phyloP scores from a whole-genome alignment of 2,888 invertebrate genomes.

The Callosobruchus maculatus region DNA sequence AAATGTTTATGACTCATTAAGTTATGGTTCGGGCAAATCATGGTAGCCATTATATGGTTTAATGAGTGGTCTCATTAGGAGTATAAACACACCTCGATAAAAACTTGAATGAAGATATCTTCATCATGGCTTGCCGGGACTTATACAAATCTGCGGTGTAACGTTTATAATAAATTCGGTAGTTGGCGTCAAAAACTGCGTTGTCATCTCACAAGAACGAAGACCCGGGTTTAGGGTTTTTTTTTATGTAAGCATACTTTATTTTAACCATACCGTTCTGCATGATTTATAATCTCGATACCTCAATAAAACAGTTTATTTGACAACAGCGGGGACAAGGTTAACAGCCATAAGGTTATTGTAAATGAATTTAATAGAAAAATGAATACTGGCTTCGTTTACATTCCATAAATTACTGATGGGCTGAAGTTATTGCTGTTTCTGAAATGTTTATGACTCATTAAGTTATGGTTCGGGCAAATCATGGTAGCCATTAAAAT shows the following conservation, averaged over 20 bases:
- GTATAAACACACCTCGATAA: background rate
- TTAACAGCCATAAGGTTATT: background rate
- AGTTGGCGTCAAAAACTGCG: no score
- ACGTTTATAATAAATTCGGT: no score
- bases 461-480: background rate
- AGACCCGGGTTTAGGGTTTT: no score
- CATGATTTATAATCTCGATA: background rate
- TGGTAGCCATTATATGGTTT: background rate
- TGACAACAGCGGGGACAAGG: background rate
- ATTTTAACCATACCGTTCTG: no score
- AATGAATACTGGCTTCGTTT: background rate
- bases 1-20: background rate
- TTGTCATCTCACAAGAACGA: no score
- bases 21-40: background rate
- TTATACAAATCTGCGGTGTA: background rate
- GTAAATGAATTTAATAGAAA: background rate
- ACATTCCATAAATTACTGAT: background rate
- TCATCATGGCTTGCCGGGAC: background rate
- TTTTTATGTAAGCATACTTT: no score
- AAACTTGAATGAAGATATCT: background rate
- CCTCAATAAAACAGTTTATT: background rate
- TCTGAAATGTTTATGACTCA: background rate
- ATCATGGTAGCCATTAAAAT: background rate
- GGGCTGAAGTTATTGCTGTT: background rate
- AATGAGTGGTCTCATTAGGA: background rate